Conservation (phyloP, 2,888 invertebrate species). For the Caenorhabditis angaria region DNA sequence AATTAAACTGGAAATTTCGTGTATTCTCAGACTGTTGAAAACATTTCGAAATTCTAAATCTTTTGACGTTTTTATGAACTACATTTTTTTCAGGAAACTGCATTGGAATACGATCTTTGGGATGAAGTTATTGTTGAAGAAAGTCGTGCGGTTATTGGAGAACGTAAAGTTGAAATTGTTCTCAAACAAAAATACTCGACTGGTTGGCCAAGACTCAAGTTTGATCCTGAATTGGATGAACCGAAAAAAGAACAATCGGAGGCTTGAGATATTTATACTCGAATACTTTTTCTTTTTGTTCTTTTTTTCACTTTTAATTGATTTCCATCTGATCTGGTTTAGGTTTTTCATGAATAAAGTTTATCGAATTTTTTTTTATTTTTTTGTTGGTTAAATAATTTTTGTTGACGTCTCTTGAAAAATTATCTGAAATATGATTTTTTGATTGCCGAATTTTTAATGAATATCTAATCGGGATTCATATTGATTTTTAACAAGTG, state of each 20-base stretch:
- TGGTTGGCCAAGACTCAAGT: constrained; percentile 66
- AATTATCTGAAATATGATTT: too few species aligned
- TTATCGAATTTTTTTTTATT: neutral
- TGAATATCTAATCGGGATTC: too few species aligned
- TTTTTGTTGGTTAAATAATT: neutral
- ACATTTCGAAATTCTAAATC: too few species aligned
- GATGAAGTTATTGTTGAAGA: constrained; percentile 63
- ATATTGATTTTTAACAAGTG: too few species aligned
- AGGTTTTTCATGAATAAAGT: neutral
- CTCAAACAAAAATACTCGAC: constrained; percentile 62
- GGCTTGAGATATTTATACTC: too few species aligned
- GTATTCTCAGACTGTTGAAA: too few species aligned
- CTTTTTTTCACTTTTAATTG: neutral
- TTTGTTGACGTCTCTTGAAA: too few species aligned
- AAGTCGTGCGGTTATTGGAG: constrained; percentile 58
- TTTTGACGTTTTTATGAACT: neutral
- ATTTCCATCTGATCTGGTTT: neutral
- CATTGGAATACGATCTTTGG: constrained; percentile 64
- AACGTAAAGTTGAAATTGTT: constrained; percentile 67
- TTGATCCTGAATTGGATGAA: constrained; percentile 48
- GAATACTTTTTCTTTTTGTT: neutral
- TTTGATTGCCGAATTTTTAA: too few species aligned
- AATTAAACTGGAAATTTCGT: too few species aligned
- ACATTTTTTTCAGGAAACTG: constrained; percentile 46
- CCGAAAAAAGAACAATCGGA: neutral